Conservation (phyloP, 2,888 invertebrate genomes). For the Synergus gifuensis region DNA sequence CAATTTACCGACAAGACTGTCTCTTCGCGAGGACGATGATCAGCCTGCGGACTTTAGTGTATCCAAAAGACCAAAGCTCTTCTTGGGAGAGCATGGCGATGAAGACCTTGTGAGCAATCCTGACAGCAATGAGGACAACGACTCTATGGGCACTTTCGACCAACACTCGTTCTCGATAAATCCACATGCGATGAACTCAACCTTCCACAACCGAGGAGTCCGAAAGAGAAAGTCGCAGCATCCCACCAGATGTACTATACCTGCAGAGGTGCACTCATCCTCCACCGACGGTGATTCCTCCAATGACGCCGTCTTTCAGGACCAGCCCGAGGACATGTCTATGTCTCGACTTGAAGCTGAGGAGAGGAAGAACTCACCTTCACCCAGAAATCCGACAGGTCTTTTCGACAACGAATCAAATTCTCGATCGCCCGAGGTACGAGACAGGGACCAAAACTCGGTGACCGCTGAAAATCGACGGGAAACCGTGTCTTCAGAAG, state of each 20-base stretch:
- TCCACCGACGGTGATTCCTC: slow-evolving; percentile 83
- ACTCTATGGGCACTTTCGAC: slow-evolving; percentile 71
- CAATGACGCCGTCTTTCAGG: slow-evolving; percentile 79
- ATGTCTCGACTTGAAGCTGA: slow-evolving; percentile 74
- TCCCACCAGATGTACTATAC: slow-evolving; percentile 88
- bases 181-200: slow-evolving; percentile 64
- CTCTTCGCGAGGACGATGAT: slow-evolving; percentile 74
- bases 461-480: background rate
- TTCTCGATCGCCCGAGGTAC: slow-evolving; percentile 64
- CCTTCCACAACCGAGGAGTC: slow-evolving; percentile 72
- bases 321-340: slow-evolving; percentile 76
- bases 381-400: slow-evolving; percentile 58
- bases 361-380: slow-evolving; percentile 66
- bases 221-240: slow-evolving; percentile 94
- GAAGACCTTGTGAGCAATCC: slow-evolving; percentile 81
- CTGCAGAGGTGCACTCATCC: slow-evolving; percentile 79
- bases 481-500: slow-evolving; percentile 37
- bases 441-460: slow-evolving; percentile 50
- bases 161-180: slow-evolving; percentile 67
- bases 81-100: slow-evolving; percentile 79
- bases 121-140: slow-evolving; percentile 82
- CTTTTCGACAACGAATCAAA: slow-evolving; percentile 58
- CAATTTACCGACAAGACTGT: slow-evolving; percentile 67
- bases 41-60: slow-evolving; percentile 86
- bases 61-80: slow-evolving; percentile 82